phyloP scores from a whole-genome alignment of 2,888 invertebrate genomes.

The Microplitis deprimator region DNA sequence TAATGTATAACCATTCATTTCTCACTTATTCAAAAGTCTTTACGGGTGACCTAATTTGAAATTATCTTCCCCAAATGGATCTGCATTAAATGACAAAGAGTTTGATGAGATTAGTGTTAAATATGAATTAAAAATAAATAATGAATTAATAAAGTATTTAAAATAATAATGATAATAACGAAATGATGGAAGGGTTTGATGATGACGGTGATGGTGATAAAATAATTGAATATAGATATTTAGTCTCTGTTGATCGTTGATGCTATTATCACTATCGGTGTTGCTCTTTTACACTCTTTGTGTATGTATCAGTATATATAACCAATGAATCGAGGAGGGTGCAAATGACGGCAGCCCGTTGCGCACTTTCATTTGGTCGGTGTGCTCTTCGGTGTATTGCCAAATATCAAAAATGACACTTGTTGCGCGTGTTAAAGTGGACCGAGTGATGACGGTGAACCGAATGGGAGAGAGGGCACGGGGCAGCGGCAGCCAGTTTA shows the following conservation, averaged over 20 bases:
- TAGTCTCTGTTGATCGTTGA: neutral
- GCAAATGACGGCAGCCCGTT: conserved; percentile 40
- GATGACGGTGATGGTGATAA: neutral
- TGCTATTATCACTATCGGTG: neutral
- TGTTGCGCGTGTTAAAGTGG: conserved; percentile 54
- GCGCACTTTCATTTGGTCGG: conserved; percentile 39
- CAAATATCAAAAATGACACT: conserved; percentile 53
- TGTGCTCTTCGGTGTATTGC: conserved; percentile 38
- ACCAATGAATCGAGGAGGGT: conserved; percentile 30
- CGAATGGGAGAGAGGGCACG: neutral
- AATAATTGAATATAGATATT: conserved; percentile 11
- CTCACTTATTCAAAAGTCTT: neutral
- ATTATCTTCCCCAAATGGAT: conserved; percentile 42
- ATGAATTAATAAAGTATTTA: too few species aligned
- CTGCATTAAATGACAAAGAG: neutral
- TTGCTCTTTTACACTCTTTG: conserved; percentile 27
- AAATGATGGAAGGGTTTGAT: neutral
- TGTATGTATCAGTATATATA: conserved; percentile 15
- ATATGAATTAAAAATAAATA: too few species aligned
- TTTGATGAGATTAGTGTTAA: neutral
- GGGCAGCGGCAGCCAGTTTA: neutral
- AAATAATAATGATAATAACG: too few species aligned
- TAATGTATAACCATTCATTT: conserved; percentile 1
- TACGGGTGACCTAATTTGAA: conserved; percentile 49
- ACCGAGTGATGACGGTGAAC: conserved; percentile 47